These are phyloP conservation scores for Scaptomyza pallida DNA, from an alignment of 1,140 invertebrate species.

Conservation along the genomic window DNA sequence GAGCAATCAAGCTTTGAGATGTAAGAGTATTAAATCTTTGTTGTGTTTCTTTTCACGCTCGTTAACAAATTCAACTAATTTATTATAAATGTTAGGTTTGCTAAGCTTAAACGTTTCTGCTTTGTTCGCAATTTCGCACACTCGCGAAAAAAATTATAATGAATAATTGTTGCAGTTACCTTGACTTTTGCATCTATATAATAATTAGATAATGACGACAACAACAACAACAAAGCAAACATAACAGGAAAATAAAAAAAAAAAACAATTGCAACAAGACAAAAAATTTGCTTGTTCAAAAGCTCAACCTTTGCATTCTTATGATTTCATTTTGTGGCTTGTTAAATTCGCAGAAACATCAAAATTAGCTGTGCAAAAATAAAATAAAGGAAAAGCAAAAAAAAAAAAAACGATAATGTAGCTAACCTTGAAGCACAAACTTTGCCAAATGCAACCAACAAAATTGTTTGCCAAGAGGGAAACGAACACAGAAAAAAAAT, in stretches of 20 bases:
- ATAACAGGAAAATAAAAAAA: slow-evolving; percentile 40
- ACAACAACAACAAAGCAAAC: slow-evolving; percentile 19
- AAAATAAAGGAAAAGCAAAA: neutral
- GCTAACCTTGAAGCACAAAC: slow-evolving; percentile 60
- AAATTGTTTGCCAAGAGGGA: slow-evolving; percentile 9
- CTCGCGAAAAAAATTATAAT: slow-evolving; percentile 53
- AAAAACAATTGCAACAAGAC: slow-evolving; percentile 60
- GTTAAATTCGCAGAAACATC: slow-evolving; percentile 63
- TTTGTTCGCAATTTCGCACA: slow-evolving; percentile 37
- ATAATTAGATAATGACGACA: slow-evolving; percentile 76
- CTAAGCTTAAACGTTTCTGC: slow-evolving; percentile 13
- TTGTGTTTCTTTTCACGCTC: neutral
- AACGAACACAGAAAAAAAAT: slow-evolving; percentile 17
- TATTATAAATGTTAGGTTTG: slow-evolving; percentile 18
- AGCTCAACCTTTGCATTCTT: slow-evolving; percentile 60
- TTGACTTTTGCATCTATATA: slow-evolving; percentile 74
- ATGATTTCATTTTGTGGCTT: slow-evolving; percentile 60
- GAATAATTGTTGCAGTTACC: slow-evolving; percentile 74
- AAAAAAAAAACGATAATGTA: slow-evolving; percentile 48
- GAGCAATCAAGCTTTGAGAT: too few species aligned
- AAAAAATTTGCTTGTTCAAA: slow-evolving; percentile 19
- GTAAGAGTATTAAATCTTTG: too few species aligned
- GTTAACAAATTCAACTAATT: slow-evolving; percentile 44
- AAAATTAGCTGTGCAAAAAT: slow-evolving; percentile 51
- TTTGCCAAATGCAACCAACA: slow-evolving; percentile 57